phyloP scores from a whole-genome alignment of 1,140 invertebrate species.

The Philaenus spumarius region DNA sequence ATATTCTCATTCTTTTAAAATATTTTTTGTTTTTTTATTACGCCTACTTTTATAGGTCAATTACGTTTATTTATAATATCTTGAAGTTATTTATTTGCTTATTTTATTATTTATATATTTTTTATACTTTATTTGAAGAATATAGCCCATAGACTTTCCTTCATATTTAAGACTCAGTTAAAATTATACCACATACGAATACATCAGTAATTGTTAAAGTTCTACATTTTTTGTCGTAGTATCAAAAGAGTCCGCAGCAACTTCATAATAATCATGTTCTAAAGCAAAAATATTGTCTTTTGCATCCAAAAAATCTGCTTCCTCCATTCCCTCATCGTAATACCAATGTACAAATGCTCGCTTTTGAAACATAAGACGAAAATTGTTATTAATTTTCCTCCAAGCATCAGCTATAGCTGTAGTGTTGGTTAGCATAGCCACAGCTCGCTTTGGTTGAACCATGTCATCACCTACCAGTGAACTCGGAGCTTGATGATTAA shows the following conservation, averaged over 20 bases:
- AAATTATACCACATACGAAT: no score
- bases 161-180: no score
- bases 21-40: no score
- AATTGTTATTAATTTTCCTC: slow-evolving; percentile 63
- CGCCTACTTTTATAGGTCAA: no score
- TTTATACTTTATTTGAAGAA: no score
- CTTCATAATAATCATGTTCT: slow-evolving; percentile 9
- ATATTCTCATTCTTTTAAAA: no score
- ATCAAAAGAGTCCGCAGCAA: background rate
- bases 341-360: slow-evolving; percentile 14
- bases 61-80: no score
- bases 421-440: slow-evolving; percentile 10
- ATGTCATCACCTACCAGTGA: slow-evolving; percentile 22
- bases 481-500: slow-evolving; percentile 1
- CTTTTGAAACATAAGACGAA: slow-evolving; percentile 59
- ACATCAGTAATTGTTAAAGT: no score
- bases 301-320: slow-evolving; percentile 5
- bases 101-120: no score
- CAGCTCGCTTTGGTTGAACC: background rate
- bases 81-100: no score
- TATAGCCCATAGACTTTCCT: no score
- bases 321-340: slow-evolving; percentile 10
- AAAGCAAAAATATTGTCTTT: background rate
- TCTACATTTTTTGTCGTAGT: no score
- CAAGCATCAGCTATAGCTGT: slow-evolving; percentile 34